Evolutionary conservation across 2,888 invertebrate species (phyloP).

Genomic region (Meiosimyza platycephala): DNA sequence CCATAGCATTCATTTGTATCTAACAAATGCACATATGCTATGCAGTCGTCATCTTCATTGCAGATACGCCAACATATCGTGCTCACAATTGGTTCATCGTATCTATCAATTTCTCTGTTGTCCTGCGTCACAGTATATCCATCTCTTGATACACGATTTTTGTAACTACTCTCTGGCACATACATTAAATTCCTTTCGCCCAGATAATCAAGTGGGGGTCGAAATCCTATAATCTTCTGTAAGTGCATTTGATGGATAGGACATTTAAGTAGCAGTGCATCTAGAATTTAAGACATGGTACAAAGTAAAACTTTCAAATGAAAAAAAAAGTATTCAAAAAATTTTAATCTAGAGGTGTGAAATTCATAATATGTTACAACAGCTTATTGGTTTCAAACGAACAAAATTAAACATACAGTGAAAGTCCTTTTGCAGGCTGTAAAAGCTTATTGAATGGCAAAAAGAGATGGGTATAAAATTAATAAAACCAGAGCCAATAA

Average conservation of each 20-base stretch:
- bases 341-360: too few relatives aligned
- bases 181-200: slow-evolving; percentile 58
- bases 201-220: slow-evolving; percentile 59
- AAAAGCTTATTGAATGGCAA: too few relatives aligned
- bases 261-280: slow-evolving; percentile 62
- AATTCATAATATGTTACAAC: too few relatives aligned
- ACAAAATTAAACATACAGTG: too few relatives aligned
- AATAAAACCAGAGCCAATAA: too few relatives aligned
- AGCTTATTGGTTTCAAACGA: too few relatives aligned
- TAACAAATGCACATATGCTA: slow-evolving; percentile 63
- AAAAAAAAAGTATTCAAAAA: too few relatives aligned
- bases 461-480: too few relatives aligned
- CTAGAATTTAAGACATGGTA: slow-evolving; percentile 38
- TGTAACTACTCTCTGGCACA: slow-evolving; percentile 40
- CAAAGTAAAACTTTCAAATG: too few relatives aligned
- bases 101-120: slow-evolving; percentile 16
- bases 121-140: slow-evolving; percentile 34
- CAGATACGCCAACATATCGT: slow-evolving; percentile 61
- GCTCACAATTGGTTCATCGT: slow-evolving; percentile 48
- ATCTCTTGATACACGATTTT: slow-evolving; percentile 47
- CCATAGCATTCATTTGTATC: slow-evolving; percentile 63
- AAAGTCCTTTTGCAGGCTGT: too few relatives aligned
- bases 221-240: slow-evolving; percentile 66
- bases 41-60: slow-evolving; percentile 61
- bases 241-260: slow-evolving; percentile 64